phyloP scores from a whole-genome alignment of 2,113 vertebrate species.

The Oriolus oriolus region DNA sequence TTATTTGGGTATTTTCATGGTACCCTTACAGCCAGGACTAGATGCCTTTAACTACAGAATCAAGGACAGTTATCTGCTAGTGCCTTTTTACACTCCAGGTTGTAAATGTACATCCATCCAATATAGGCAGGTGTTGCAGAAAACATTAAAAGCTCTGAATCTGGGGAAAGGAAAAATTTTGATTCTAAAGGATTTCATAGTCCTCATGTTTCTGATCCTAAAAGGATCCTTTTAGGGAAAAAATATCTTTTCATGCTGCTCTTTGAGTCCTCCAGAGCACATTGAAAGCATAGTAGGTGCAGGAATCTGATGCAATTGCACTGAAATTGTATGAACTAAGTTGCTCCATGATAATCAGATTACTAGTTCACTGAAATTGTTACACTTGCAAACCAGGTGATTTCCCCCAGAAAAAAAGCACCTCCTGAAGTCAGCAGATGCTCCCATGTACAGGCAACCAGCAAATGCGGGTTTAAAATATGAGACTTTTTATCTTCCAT shows the following conservation, averaged over 20 bases:
- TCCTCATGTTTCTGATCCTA: neutral
- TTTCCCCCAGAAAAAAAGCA: neutral
- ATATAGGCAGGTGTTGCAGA: neutral
- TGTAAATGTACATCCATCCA: neutral
- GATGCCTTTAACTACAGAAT: neutral
- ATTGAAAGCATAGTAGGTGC: neutral
- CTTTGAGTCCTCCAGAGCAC: neutral
- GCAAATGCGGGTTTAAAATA: neutral
- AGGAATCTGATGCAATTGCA: neutral
- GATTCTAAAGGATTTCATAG: neutral
- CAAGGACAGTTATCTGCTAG: neutral
- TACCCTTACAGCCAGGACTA: neutral
- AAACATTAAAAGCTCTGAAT: neutral
- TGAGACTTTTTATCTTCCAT: neutral
- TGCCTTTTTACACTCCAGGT: neutral
- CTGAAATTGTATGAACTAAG: neutral
- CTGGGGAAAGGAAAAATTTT: neutral
- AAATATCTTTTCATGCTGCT: neutral
- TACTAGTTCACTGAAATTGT: neutral
- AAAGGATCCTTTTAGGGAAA: neutral
- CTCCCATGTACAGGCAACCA: neutral
- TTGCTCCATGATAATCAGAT: neutral
- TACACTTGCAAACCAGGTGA: neutral
- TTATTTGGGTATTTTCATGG: neutral
- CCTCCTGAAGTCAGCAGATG: neutral